These are phyloP conservation scores for Lycia hirtaria DNA, from an alignment of 2,888 invertebrate genomes.

Conservation along the genomic window DNA sequence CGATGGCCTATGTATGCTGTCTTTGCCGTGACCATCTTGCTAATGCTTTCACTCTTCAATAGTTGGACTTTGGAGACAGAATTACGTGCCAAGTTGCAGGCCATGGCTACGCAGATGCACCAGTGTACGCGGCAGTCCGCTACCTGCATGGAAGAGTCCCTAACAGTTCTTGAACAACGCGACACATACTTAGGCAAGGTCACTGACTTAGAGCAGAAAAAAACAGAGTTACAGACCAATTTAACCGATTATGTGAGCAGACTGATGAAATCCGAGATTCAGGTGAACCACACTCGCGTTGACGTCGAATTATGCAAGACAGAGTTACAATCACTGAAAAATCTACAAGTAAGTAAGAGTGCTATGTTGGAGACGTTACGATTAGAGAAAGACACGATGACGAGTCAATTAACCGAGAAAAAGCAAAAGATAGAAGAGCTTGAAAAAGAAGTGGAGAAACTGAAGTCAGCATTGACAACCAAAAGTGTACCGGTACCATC, in stretches of 20 bases:
- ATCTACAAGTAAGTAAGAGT: conserved; percentile 76
- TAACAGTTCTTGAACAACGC: conserved; percentile 71
- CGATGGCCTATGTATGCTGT: conserved; percentile 81
- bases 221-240: conserved; percentile 62
- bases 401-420: conserved; percentile 67
- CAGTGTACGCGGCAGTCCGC: conserved; percentile 76
- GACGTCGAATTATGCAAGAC: conserved; percentile 76
- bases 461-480: conserved; percentile 68
- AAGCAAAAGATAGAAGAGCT: conserved; percentile 73
- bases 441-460: conserved; percentile 69
- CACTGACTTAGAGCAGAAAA: conserved; percentile 68
- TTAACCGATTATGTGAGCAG: conserved; percentile 62
- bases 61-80: conserved; percentile 78
- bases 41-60: conserved; percentile 79
- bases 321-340: conserved; percentile 76
- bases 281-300: conserved; percentile 69
- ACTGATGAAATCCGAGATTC: conserved; percentile 65
- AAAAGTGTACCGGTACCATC: conserved; percentile 66
- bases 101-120: conserved; percentile 70
- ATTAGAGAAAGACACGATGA: conserved; percentile 74
- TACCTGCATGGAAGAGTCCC: conserved; percentile 74
- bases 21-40: conserved; percentile 73
- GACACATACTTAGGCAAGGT: conserved; percentile 69
- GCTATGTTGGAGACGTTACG: conserved; percentile 76
- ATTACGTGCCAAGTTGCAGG: conserved; percentile 67